Conservation (phyloP, 2,797 vertebrate species). For the Otolemur crassicaudatus region DNA sequence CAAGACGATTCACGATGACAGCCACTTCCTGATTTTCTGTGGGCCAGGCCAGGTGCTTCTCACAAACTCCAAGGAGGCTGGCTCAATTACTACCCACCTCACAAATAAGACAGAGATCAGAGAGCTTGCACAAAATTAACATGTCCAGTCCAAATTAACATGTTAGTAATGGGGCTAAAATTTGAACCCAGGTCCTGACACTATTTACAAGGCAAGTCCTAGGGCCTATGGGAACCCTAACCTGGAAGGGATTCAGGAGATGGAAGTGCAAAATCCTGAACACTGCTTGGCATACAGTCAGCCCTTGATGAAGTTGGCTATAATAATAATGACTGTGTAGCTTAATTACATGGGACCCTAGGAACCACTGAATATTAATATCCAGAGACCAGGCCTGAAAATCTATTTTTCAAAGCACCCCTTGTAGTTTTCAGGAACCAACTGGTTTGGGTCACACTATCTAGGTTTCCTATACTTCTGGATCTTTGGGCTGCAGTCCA, state of each 20-base stretch:
- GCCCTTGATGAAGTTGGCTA: background rate
- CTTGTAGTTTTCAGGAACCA: background rate
- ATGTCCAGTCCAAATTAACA: background rate
- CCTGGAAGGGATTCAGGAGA: background rate
- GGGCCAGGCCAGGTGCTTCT: background rate
- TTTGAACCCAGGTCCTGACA: background rate
- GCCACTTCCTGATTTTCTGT: background rate
- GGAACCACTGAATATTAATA: background rate
- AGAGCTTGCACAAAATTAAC: conserved; percentile 44
- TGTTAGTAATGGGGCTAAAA: background rate
- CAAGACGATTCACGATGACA: background rate
- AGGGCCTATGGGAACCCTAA: background rate
- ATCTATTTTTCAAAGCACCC: background rate
- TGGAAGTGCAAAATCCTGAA: background rate
- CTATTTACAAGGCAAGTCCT: background rate
- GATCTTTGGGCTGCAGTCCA: background rate
- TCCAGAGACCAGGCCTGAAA: background rate
- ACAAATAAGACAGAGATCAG: background rate
- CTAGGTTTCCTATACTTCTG: background rate
- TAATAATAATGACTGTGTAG: background rate
- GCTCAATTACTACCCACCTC: background rate
- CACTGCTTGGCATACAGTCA: background rate
- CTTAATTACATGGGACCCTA: background rate
- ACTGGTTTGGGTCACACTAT: background rate
- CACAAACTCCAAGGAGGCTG: background rate